Evolutionary conservation across 2,888 invertebrate genomes (phyloP).

Genomic region (Artemia sp.): DNA sequence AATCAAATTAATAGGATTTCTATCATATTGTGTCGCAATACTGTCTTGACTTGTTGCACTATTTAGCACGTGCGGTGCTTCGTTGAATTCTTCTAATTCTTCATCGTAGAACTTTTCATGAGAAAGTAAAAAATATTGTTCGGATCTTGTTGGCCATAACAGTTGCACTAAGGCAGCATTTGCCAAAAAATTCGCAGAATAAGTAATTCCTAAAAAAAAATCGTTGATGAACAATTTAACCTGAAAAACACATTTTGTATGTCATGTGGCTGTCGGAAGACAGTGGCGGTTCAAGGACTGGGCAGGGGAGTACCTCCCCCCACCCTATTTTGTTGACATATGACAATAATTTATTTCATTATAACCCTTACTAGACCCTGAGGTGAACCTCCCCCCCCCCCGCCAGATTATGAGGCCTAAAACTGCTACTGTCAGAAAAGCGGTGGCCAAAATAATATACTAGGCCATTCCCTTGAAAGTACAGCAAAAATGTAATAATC

Average conservation of each 20-base stretch:
- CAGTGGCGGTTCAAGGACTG: too few relatives aligned
- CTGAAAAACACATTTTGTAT: too few relatives aligned
- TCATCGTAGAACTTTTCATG: constrained; percentile 45
- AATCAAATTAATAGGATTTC: not conserved
- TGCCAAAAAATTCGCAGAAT: constrained; percentile 85
- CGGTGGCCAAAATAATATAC: too few relatives aligned
- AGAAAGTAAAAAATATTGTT: constrained; percentile 70
- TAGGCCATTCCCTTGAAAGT: too few relatives aligned
- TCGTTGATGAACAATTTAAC: too few relatives aligned
- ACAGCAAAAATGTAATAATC: not conserved
- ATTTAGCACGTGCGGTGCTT: constrained; percentile 62
- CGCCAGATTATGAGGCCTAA: too few relatives aligned
- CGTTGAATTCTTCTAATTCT: constrained; percentile 75
- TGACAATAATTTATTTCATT: too few relatives aligned
- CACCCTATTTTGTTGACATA: too few relatives aligned
- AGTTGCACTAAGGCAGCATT: constrained; percentile 88
- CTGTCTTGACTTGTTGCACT: constrained; percentile 13
- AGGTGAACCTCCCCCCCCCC: not conserved
- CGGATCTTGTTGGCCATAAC: constrained; percentile 83
- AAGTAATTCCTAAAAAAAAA: constrained; percentile 62
- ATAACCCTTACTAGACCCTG: too few relatives aligned
- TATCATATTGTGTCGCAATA: not conserved
- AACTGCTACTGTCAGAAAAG: too few relatives aligned
- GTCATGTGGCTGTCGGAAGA: too few relatives aligned
- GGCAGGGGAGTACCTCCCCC: too few relatives aligned